phyloP scores from a whole-genome alignment of 1,140 invertebrate genomes.

The Anoplolepis gracilipes region DNA sequence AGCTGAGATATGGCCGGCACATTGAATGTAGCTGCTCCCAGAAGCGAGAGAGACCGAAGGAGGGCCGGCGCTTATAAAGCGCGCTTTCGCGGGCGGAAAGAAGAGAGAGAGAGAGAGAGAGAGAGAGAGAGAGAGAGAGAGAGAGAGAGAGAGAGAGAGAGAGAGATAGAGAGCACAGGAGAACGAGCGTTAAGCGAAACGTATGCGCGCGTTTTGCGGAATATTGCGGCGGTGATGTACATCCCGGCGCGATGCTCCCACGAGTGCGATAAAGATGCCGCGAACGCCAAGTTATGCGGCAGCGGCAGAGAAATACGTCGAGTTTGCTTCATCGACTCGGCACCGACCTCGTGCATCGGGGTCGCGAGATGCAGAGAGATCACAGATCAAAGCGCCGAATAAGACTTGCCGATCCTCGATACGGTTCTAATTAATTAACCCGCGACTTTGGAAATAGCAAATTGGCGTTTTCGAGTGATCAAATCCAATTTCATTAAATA shows the following conservation, averaged over 20 bases:
- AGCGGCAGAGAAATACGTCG: constrained; percentile 76
- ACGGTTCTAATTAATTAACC: background rate
- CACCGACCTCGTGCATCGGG: constrained; percentile 19
- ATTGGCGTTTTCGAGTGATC: too few species aligned
- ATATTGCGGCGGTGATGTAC: constrained; percentile 82
- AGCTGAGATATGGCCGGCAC: constrained; percentile 84
- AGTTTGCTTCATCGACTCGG: constrained; percentile 65
- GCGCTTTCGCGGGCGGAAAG: constrained; percentile 43
- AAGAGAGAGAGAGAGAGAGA: background rate
- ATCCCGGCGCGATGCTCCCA: constrained; percentile 77
- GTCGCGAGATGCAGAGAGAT: background rate
- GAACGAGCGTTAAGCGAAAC: constrained; percentile 55
- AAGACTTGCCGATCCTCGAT: background rate
- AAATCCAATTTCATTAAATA: too few species aligned
- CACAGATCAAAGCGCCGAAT: background rate
- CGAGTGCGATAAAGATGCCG: constrained; percentile 82
- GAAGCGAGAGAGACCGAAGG: background rate
- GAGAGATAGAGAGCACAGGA: background rate
- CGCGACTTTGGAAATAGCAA: too few species aligned
- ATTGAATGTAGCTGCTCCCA: constrained; percentile 84
- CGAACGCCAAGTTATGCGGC: constrained; percentile 74
- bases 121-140: background rate
- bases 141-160: background rate
- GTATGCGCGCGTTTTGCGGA: constrained; percentile 78
- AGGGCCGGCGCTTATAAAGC: constrained; percentile 41